Evolutionary conservation across 2,888 invertebrate genomes (phyloP), one percentile per base, ranked within the genome.

Genomic region (Druceiella hillmani): DNA sequence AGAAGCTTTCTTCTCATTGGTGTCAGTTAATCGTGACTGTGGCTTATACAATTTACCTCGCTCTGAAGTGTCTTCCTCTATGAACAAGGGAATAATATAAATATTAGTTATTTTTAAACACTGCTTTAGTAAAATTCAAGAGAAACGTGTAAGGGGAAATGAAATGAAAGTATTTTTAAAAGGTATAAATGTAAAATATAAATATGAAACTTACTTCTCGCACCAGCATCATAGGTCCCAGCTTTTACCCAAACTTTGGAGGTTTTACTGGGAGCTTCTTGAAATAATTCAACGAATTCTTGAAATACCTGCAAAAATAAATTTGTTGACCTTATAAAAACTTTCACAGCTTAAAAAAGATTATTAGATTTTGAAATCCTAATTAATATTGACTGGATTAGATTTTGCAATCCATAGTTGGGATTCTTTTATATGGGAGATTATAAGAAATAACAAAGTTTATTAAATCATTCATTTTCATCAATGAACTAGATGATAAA

Each of bases 171-270:
- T 13, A 22, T 13, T 33, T 24, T n/a, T 17, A 2, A 30, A n/a
- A 20, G 13, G 13, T 24, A 36, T 11, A 16, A 6, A 29, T 20
- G 11, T 12, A n/a, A 25, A 36, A 31, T 36, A 28, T 39, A 17
- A 26, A 20, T 28, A 17, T 3, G 28, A 26, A 31, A 66, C 79
- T 75, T 70, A 88, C 90, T 87, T 72, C 91, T 76, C 45, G 89
- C 87, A 15, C 92, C 92, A 33, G 93, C 91, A 79, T 95, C 93
- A 55, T 97, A 97, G 1, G 94, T 91, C 36, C 94, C 97, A 39
- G 97, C 98, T 66, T 97, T 93, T 4, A 99, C 89, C 93, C 99
- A 99, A 27, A 95, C 85, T 69, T 95, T 97, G 3, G 84, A 79
- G 10, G 86, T 81, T 51, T 78, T 77, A 35, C 79, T 78, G 1